Evolutionary conservation across 2,888 invertebrate genomes (phyloP), one percentile per base, ranked within the genome.

Genomic region (Drosophila testacea): DNA sequence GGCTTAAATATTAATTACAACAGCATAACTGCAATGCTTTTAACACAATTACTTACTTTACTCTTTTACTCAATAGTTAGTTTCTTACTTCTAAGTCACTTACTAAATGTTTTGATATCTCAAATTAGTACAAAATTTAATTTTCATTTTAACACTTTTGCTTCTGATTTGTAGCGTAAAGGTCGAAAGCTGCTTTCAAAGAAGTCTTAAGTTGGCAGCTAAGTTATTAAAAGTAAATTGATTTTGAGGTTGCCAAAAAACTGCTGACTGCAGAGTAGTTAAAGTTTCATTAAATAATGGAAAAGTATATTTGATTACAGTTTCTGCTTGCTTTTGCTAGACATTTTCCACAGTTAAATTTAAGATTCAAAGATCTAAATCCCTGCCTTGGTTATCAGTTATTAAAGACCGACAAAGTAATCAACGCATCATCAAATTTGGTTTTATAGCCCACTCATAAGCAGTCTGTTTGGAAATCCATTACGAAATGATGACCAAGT

Each of bases 401-500:
- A 41, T 59, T 50, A 22, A 16, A 38, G 46, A 41, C 46, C 60
- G 10, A 10, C 7, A 39, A 34, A 65, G 73, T 57, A 66, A 46
- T 65, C 61, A 71, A 54, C 52, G 39, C 64, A 51, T 60, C 69
- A 54, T 50, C 52, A 62, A 69, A 62, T 68, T 69, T 54, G 27
- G 36, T 50, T 62, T 32, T 39, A 50, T 52, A 32, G 47, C 16
- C 13, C 48, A 30, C 22, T 51, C 13, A 47, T 48, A 34, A 61
- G 44, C 16, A 13, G 27, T 47, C 9, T 39, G 55, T 51, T 51
- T 39, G 28, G 41, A 62, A 62, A 62, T n/a, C 74, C 59, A 75
- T 77, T 62, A 72, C 57, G 77, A 73, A 67, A 63, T 73, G 67
- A 75, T 77, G 77, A 75, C 73, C 73, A 63, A 69, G 57, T 59